Conservation (phyloP, 2,113 vertebrate species). For the Elaphurus davidianus region DNA sequence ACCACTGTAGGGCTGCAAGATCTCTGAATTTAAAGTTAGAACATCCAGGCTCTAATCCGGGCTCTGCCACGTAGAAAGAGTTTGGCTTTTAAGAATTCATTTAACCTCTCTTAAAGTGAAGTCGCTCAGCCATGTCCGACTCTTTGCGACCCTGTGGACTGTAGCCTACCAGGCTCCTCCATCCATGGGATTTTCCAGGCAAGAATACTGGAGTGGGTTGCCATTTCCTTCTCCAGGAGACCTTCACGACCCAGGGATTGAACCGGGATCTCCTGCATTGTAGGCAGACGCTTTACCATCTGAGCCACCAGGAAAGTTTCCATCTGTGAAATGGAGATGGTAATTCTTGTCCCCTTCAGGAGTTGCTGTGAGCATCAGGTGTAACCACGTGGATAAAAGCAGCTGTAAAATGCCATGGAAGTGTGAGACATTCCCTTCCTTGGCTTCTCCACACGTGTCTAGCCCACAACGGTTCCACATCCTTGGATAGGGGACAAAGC, state of each 20-base stretch:
- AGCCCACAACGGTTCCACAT: neutral
- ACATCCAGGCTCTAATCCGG: neutral
- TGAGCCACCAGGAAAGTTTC: neutral
- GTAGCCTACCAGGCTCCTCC: neutral
- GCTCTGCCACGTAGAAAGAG: neutral
- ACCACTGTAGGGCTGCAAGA: neutral
- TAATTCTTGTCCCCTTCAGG: neutral
- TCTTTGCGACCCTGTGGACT: neutral
- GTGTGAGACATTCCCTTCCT: neutral
- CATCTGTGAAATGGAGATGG: neutral
- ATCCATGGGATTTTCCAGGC: neutral
- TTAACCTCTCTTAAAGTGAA: neutral
- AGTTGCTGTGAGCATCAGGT: neutral
- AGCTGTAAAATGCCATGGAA: neutral
- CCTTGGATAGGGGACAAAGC: neutral
- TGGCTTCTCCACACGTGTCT: too few relatives aligned
- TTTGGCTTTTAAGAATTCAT: neutral
- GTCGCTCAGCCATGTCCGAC: fast-evolving
- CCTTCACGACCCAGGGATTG: neutral
- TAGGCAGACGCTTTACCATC: neutral
- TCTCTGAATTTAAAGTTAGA: neutral
- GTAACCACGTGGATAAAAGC: neutral
- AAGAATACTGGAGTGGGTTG: neutral
- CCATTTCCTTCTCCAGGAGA: neutral
- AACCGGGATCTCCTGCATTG: neutral